Evolutionary conservation across 2,888 invertebrate genomes (phyloP), one percentile per base, ranked within the genome.

Genomic region (Timandra comae): DNA sequence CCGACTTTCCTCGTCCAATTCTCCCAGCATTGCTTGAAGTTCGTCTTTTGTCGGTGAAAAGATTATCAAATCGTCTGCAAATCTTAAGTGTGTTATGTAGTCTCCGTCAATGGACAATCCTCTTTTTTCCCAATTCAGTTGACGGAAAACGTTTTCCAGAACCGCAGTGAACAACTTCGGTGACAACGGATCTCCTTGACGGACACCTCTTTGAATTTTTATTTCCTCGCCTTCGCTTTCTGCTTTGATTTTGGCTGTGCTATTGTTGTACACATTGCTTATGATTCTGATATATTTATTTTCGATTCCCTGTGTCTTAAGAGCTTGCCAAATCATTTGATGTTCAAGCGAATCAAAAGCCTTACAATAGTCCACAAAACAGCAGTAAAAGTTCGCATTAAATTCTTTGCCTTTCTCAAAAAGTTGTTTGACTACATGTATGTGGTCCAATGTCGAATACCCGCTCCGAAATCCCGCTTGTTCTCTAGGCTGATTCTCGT

Each of bases 281-380:
- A 38, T 31, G 12, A 42, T 0, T 1, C 12, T 1, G 7, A 32
- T 32, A 8, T 39, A 39, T 34, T 34, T 30, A 5, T 20, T 13
- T 1, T 34, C 1, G 3, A 35, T 20, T 30, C 30, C 33, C 33
- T 41, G 38, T 13, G 8, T 2, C 1, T 10, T 3, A 1, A 41
- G 22, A 0, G 41, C 29, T 30, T 38, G 23, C 30, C 38, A 38
- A 22, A 41, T 35, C 5, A 30, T 33, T 1, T 20, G 9, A 12
- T 41, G 38, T 20, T 35, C 30, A 3, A 41, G 3, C 2, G 35
- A 41, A 6, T 40, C 40, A 12, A 40, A 35, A 10, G 32, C 39
- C 23, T 39, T 39, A 12, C 26, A 32, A 9, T 41, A 37, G 3
- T 37, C 35, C 3, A 41, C n/a, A 29, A 36, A 36, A 19, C 36